phyloP scores from a whole-genome alignment of 2,113 vertebrate genomes.

The Amia ocellicauda region DNA sequence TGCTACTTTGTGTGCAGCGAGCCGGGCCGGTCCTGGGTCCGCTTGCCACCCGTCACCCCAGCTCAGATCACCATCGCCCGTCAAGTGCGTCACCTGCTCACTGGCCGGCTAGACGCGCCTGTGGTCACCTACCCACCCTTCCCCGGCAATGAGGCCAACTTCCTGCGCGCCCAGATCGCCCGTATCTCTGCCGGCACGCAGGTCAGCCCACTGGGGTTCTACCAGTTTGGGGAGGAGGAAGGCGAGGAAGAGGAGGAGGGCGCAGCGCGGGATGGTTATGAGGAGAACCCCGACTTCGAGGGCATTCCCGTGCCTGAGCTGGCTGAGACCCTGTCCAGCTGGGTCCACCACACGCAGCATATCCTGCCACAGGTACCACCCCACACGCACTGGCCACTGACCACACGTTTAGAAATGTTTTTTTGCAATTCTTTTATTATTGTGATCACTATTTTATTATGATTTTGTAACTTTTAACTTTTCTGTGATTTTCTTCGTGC shows the following conservation, averaged over 20 bases:
- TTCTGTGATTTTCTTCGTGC: no score
- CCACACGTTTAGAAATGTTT: no score
- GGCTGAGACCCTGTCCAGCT: conserved; percentile 72
- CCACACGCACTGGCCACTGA: no score
- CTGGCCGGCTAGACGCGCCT: conserved; percentile 74
- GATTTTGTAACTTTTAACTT: not conserved
- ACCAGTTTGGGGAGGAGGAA: conserved; percentile 80
- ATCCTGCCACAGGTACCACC: conserved; percentile 84
- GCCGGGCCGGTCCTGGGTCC: conserved; percentile 81
- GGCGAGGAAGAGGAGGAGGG: conserved; percentile 80
- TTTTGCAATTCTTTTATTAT: not conserved
- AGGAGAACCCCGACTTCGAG: conserved; percentile 87
- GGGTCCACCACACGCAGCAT: conserved; percentile 85
- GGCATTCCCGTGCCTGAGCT: conserved; percentile 69
- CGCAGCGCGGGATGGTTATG: conserved; percentile 55
- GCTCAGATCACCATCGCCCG: conserved; percentile 81
- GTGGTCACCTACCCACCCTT: conserved; percentile 85
- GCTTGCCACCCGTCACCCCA: conserved; percentile 81
- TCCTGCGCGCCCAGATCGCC: conserved; percentile 88
- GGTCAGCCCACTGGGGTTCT: conserved; percentile 85
- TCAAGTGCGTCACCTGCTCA: conserved; percentile 82
- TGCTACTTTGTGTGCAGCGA: conserved; percentile 90
- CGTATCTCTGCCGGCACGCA: conserved; percentile 91
- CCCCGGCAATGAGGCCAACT: conserved; percentile 87
- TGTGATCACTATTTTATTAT: not conserved